Conservation (phyloP, 2,888 invertebrate genomes). For the Luperina nickerlii region DNA sequence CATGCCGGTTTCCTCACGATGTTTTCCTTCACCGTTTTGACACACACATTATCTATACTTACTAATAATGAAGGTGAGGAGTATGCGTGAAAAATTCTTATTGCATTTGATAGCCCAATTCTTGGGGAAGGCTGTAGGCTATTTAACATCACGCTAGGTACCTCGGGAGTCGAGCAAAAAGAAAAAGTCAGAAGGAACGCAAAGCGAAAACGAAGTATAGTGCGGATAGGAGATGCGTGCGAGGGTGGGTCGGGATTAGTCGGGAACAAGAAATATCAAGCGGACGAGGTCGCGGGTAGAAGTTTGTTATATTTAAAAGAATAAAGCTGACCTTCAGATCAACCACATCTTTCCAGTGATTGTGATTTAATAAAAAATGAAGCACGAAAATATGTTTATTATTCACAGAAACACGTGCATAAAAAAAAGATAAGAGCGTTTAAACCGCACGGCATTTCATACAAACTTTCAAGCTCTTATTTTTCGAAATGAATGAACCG, state of each 20-base stretch:
- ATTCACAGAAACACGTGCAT: too few species aligned
- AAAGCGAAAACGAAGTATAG: background rate
- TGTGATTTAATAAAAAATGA: constrained; percentile 20
- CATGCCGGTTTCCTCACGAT: too few species aligned
- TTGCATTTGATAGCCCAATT: too few species aligned
- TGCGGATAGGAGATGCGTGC: background rate
- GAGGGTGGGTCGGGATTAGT: background rate
- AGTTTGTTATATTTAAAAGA: background rate
- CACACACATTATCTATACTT: background rate
- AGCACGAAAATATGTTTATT: background rate
- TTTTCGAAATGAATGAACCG: too few species aligned
- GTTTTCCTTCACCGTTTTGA: too few species aligned
- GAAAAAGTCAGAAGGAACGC: background rate
- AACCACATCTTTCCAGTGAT: background rate
- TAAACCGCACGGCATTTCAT: too few species aligned
- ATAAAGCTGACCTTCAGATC: background rate
- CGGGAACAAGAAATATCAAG: background rate
- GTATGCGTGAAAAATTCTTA: background rate
- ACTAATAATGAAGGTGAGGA: background rate
- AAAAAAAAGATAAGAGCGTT: too few species aligned
- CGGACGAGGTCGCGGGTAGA: background rate
- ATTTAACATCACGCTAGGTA: too few species aligned
- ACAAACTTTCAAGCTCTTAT: too few species aligned
- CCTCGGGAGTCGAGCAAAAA: too few species aligned
- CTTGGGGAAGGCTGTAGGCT: too few species aligned